Percentiles rank a stretch among this genome's conserved stretches.
Evolutionary conservation across 2,113 vertebrate species (phyloP).

Genomic region (Heterotis niloticus): DNA sequence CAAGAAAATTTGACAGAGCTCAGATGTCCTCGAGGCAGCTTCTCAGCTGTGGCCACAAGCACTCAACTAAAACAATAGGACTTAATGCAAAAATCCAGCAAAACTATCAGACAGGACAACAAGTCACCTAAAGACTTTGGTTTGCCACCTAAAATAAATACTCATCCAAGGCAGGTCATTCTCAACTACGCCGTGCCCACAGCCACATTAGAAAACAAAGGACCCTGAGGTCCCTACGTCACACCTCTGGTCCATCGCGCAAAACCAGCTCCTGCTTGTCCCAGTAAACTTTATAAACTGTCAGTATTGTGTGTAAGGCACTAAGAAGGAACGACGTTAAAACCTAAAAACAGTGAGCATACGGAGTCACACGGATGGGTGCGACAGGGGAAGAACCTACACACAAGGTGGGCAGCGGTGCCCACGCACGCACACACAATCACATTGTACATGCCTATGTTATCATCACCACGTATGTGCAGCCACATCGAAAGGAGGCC

Average conservation of each 20-base stretch:
- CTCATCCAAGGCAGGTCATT: constrained; percentile 2
- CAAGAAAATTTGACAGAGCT: neutral
- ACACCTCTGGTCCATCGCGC: neutral
- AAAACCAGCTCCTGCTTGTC: constrained; percentile 61
- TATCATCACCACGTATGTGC: constrained; percentile 83
- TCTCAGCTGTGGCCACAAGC: neutral
- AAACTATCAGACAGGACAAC: constrained; percentile 43
- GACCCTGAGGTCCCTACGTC: neutral
- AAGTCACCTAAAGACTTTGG: constrained; percentile 61
- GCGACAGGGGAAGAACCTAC: constrained; percentile 64
- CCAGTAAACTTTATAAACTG: constrained; percentile 71
- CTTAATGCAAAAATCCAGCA: neutral
- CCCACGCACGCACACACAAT: constrained; percentile 62
- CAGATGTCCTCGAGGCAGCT: neutral
- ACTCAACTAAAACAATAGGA: neutral
- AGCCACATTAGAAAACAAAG: neutral
- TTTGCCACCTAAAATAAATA: constrained; percentile 56
- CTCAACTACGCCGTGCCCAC: neutral
- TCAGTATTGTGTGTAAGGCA: constrained; percentile 91
- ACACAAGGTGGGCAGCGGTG: constrained; percentile 71
- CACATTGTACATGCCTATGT: constrained; percentile 84
- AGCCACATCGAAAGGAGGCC: constrained; percentile 75
- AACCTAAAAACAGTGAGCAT: constrained; percentile 70
- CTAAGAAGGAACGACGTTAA: constrained; percentile 88
- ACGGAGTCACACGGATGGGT: constrained; percentile 55